These are phyloP conservation scores for Lordiphosa collinella DNA, from an alignment of 1,140 invertebrate species.

Conservation along the genomic window DNA sequence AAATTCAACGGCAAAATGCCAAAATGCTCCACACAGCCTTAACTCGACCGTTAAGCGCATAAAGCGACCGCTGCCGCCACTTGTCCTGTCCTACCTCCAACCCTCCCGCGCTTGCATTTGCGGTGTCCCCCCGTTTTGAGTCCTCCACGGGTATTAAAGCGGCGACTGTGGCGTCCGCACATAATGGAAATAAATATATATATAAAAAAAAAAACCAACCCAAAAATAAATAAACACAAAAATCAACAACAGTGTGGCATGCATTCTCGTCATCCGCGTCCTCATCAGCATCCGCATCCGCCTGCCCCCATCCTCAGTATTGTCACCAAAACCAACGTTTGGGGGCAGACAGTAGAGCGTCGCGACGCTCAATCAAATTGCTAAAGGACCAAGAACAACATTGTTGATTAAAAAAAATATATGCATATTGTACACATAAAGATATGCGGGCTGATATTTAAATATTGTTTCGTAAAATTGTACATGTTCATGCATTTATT, in stretches of 20 bases:
- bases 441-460: neutral
- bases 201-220: conserved; percentile 9
- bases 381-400: conserved; percentile 20
- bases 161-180: conserved; percentile 5
- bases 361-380: conserved; percentile 43
- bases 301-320: too few species aligned
- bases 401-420: conserved; percentile 13
- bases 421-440: neutral
- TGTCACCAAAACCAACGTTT: neutral
- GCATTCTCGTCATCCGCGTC: neutral
- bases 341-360: conserved; percentile 8
- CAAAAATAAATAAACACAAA: conserved; percentile 40
- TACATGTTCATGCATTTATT: too few species aligned
- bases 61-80: conserved; percentile 22
- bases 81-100: neutral
- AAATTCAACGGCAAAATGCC: conserved; percentile 32
- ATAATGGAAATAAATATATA: conserved; percentile 37
- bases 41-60: conserved; percentile 43
- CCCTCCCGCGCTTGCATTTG: conserved; percentile 34
- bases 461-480: too few species aligned
- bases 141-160: conserved; percentile 42
- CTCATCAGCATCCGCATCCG: too few species aligned
- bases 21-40: conserved; percentile 29
- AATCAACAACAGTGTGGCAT: conserved; percentile 38
- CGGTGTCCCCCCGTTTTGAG: conserved; percentile 1